Conservation (phyloP, 2,888 invertebrate species). For the Dryomyza anilis region DNA sequence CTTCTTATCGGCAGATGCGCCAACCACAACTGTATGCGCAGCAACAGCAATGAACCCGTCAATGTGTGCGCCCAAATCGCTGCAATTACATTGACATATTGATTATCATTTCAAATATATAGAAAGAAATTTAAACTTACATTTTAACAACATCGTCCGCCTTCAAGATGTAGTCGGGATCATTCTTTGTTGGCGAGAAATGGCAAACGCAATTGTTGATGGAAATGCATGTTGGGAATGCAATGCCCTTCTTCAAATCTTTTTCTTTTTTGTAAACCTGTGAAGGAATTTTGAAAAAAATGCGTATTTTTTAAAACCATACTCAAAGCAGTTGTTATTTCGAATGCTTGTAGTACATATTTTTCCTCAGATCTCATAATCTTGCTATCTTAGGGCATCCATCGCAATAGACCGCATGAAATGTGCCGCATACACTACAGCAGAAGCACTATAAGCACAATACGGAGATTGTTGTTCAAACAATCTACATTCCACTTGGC, state of each 20-base stretch:
- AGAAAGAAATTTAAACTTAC: conserved; percentile 68
- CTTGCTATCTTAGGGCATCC: conserved; percentile 56
- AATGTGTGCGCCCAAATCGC: conserved; percentile 97
- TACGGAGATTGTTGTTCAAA: conserved; percentile 25
- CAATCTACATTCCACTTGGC: conserved; percentile 34
- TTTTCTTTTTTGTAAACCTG: conserved; percentile 93
- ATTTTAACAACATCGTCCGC: conserved; percentile 96
- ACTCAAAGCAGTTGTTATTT: no score
- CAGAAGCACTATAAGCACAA: conserved; percentile 31
- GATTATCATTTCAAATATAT: neutral
- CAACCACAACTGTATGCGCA: conserved; percentile 93
- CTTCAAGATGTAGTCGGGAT: conserved; percentile 83
- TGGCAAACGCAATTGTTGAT: conserved; percentile 99
- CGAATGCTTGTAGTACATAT: conserved; percentile 12
- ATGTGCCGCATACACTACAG: conserved; percentile 34
- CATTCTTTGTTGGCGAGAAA: conserved; percentile 94
- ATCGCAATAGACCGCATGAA: conserved; percentile 33
- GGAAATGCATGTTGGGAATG: conserved; percentile 98
- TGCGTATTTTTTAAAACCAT: conserved; percentile 13
- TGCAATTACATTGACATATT: conserved; percentile 52
- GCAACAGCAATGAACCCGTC: conserved; percentile 99
- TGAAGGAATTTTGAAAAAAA: conserved; percentile 3
- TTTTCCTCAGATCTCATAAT: conserved; percentile 62
- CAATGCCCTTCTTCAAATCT: conserved; percentile 96
- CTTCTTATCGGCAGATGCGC: conserved; percentile 74